phyloP scores from a whole-genome alignment of 2,797 vertebrate species.

The Coregonus sp. region DNA sequence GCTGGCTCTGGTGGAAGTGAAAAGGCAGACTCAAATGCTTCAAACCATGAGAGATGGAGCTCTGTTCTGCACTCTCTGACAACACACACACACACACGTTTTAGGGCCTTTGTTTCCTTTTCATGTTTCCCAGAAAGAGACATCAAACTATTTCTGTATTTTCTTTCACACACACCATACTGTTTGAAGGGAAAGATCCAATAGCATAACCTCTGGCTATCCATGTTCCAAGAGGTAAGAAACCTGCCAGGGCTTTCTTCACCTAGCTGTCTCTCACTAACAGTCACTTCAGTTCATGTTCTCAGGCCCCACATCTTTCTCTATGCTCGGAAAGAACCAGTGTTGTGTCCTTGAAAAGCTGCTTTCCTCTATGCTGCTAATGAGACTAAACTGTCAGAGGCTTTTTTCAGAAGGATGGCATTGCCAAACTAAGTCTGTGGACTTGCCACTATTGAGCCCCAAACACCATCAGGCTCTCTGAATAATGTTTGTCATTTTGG shows the following conservation, averaged over 20 bases:
- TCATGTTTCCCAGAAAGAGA: background rate
- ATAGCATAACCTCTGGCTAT: constrained; percentile 36
- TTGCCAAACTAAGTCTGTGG: constrained; percentile 34
- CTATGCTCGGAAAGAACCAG: constrained; percentile 13
- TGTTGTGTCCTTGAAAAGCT: constrained; percentile 14
- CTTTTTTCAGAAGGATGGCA: constrained; percentile 22
- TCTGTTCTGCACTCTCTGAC: constrained; percentile 1
- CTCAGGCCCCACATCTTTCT: constrained; percentile 14
- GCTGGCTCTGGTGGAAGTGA: constrained; percentile 56
- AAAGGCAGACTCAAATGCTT: constrained; percentile 61
- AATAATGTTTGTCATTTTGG: background rate
- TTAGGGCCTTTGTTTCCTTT: constrained; percentile 1
- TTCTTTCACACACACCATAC: constrained; percentile 5
- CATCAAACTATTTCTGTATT: constrained; percentile 17
- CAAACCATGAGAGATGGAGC: constrained; percentile 47
- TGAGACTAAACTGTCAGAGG: constrained; percentile 32
- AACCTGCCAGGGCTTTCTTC: constrained; percentile 18
- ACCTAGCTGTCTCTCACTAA: constrained; percentile 12
- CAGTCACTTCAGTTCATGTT: background rate
- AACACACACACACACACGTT: background rate
- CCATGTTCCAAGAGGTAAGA: constrained; percentile 5
- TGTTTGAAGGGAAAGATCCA: background rate
- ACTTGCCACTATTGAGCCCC: constrained; percentile 14
- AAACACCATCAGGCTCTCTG: constrained; percentile 18
- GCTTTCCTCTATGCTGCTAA: constrained; percentile 16